A percentile compares a stretch with the other conserved stretches of the same genome.
These are phyloP conservation scores for Leptarthrus brevirostris DNA, from an alignment of 2,888 invertebrate species.

Conservation along the genomic window DNA sequence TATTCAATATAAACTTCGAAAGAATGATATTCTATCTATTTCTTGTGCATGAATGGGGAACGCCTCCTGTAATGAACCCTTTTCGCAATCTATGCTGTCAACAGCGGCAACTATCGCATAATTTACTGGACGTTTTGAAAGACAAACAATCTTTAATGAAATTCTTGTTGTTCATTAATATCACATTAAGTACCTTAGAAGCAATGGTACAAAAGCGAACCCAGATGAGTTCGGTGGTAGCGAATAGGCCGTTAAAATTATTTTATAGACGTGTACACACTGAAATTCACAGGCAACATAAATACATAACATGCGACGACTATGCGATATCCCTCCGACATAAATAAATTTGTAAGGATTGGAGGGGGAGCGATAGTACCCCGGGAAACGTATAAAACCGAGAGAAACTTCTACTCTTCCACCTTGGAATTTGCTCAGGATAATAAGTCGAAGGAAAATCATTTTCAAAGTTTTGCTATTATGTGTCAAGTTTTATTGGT, in stretches of 20 bases:
- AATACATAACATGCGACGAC: slow-evolving; percentile 36
- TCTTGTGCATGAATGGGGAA: slow-evolving; percentile 9
- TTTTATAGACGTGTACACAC: slow-evolving; percentile 46
- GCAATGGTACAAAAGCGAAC: slow-evolving; percentile 3
- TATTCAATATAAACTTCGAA: slow-evolving; percentile 33
- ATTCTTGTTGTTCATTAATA: slow-evolving; percentile 77
- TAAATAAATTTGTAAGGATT: background rate
- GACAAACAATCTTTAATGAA: slow-evolving; percentile 75
- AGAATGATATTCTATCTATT: slow-evolving; percentile 8
- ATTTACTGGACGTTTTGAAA: slow-evolving; percentile 74
- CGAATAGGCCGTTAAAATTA: slow-evolving; percentile 49
- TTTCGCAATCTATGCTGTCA: slow-evolving; percentile 58
- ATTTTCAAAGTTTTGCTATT: slow-evolving; percentile 35
- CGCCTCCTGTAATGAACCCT: slow-evolving; percentile 42
- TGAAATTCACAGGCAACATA: slow-evolving; percentile 21
- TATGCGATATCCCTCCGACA: slow-evolving; percentile 5
- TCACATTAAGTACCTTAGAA: slow-evolving; percentile 68
- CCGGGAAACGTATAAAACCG: slow-evolving; percentile 10
- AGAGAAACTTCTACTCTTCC: slow-evolving; percentile 13
- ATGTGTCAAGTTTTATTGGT: slow-evolving; percentile 42
- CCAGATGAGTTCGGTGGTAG: slow-evolving; percentile 14
- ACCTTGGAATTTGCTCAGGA: slow-evolving; percentile 43
- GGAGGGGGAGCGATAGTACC: background rate
- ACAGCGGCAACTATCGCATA: slow-evolving; percentile 63
- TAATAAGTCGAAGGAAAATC: slow-evolving; percentile 40